Percentiles rank a stretch among this genome's conserved stretches.
These are phyloP conservation scores for Drosophila rufa DNA, from an alignment of 1,140 invertebrate genomes.

Conservation along the genomic window DNA sequence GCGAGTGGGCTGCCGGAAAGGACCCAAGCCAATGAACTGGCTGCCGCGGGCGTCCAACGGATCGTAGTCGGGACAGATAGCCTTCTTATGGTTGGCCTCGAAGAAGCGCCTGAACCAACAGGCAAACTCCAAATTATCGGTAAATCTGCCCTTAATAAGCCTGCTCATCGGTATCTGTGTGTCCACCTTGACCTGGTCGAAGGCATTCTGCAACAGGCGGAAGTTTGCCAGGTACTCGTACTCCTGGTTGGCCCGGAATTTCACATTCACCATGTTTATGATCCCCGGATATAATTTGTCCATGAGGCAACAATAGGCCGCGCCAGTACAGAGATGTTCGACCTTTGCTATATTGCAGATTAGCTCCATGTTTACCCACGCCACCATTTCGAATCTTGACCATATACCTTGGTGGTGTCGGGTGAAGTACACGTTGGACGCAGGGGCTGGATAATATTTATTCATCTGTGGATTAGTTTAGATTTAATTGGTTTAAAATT, in stretches of 20 bases:
- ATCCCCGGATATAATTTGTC: background rate
- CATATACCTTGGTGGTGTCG: background rate
- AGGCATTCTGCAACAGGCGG: background rate
- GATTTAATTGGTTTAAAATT: no score
- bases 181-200: background rate
- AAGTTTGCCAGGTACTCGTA: slow-evolving; percentile 1
- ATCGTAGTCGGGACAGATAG: background rate
- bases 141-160: background rate
- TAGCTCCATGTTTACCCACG: background rate
- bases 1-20: background rate
- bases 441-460: background rate
- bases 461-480: background rate
- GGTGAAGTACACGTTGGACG: background rate
- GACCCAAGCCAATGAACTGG: background rate
- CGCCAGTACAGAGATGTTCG: background rate
- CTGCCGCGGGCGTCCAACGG: background rate
- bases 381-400: background rate
- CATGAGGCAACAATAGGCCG: background rate
- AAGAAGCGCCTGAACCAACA: background rate
- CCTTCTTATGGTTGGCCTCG: background rate
- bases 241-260: background rate
- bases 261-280: background rate
- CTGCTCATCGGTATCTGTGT: background rate
- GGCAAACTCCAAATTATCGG: background rate
- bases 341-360: background rate